Evolutionary conservation across 2,888 invertebrate species (phyloP).

Genomic region (Sminthurinus aureus): DNA sequence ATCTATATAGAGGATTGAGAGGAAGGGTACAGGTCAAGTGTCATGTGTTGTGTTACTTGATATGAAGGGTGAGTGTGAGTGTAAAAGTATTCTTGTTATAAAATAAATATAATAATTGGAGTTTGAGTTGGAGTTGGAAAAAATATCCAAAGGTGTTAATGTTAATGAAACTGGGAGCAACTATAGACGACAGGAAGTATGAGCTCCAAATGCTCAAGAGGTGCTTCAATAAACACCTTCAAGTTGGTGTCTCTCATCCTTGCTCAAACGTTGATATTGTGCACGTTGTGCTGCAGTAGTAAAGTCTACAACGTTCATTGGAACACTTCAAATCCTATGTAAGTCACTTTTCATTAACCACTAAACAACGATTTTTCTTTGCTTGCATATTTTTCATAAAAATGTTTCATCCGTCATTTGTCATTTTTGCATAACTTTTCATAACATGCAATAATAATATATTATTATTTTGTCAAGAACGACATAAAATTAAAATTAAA

Average conservation of each 20-base stretch:
- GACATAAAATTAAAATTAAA: no score
- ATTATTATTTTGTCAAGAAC: no score
- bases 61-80: slow-evolving; percentile 34
- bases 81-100: slow-evolving; percentile 15
- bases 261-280: slow-evolving; percentile 57
- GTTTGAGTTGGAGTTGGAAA: not conserved
- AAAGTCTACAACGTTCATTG: slow-evolving; percentile 60
- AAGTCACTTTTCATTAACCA: slow-evolving; percentile 40
- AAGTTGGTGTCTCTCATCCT: slow-evolving; percentile 56
- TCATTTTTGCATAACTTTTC: no score
- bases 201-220: slow-evolving; percentile 46
- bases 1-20: not conserved
- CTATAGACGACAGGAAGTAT: slow-evolving; percentile 43
- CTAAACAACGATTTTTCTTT: no score
- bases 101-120: no score
- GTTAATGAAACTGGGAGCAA: slow-evolving; percentile 41
- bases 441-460: no score
- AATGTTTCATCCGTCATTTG: no score
- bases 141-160: slow-evolving; percentile 32
- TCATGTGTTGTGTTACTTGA: slow-evolving; percentile 34
- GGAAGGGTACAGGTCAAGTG: not conserved
- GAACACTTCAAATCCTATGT: slow-evolving; percentile 60
- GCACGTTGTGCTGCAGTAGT: slow-evolving; percentile 59
- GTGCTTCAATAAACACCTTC: slow-evolving; percentile 47
- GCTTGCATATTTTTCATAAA: no score